Evolutionary conservation across 2,888 invertebrate species (phyloP), one percentile per base, ranked within the genome.

Genomic region (Crocallis elinguaria): DNA sequence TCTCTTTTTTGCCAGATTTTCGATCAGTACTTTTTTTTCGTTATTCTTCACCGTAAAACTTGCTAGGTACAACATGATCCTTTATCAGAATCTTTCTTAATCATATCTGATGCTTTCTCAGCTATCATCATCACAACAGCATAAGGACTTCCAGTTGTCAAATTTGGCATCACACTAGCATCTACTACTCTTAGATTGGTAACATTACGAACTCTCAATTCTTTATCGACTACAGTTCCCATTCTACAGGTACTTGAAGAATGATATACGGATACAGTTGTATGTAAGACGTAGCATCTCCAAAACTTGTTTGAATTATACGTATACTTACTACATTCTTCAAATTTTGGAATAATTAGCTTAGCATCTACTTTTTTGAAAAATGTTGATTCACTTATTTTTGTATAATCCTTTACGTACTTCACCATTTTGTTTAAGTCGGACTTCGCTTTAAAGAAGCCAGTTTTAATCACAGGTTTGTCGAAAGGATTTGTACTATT

Each of bases 41-140:
- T n/a, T n/a, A n/a, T n/a, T n/a, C n/a, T 30, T n/a, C 14, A 11
- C 9, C 19, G 30, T 53, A 48, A 41, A 14, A 8, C 12, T 16
- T 6, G 8, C 5, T 7, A 16, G n/a, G n/a, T 5, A 19, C 41
- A 41, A 13, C 13, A 17, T 1, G 16, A 3, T n/a, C 32, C n/a
- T 33, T 21, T 7, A 35, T 37, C 11, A 11, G 45, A 17, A 14
- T 65, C 62, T 23, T 56, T 33, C 8, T 66, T 59, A 4, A 71
- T 66, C 43, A 69, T 51, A 53, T 66, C 67, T 7, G 67, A 43
- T 0, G 92, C 93, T 66, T 93, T 94, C 66, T 94, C 94, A 0
- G 90, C 94, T 6, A 94, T 92, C 93, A 93, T 94, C 8, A 93
- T 86, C 0, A 89, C 84, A 0, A 93, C 92, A 0, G 93, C 93